Base-by-base conservation (phyloP, 2,888 invertebrate genomes). In the Allygus modestus region DNA sequence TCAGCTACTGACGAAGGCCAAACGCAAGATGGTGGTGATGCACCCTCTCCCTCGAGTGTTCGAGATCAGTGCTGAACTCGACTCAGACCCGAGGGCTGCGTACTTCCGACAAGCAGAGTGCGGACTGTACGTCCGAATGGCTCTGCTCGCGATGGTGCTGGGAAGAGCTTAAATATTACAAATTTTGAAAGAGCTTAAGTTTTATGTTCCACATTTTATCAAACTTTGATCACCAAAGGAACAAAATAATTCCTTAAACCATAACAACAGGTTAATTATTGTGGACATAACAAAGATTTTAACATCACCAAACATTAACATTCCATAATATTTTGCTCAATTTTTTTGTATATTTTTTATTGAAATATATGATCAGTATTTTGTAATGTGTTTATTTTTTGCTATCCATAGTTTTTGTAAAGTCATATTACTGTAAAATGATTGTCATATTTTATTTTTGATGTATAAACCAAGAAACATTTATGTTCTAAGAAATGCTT, bases 41-140 rank as follows among this genome's bases (percentile, higher is more conserved):
- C 99, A 99, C 91, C 99, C 99, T 0, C 91, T 99, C 86, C 99
- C 99, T 0, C 93, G 99, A 65, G 94, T 98, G 0, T 95, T 96
- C 89, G 99, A 99, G 92, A 99, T 99, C 88, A 97, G 97, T 87
- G 93, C 96, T 0, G 97, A 98, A 88, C 97, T 99, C 88, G 99
- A 99, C 91, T 95, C 95, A 0, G 99, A 99, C 91, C 97, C 98
- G 0, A 93, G 99, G 79, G 99, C 99, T 0, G 99, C 99, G 0
- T 99, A 99, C 91, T 99, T 99, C 93, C 93, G 99, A 26, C 99
- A 99, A 91, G 98, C 98, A 0, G 98, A 99, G 90, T 97, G 97
- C 89, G 99, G 99, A 86, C 97, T 99, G 95, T 99, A 97, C 89
- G 97, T 99, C 23, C 94, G 99, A 81, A 99, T 99, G 99, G 99